Percentiles rank a stretch among this genome's conserved stretches.
These are phyloP conservation scores for Spea multiplicata DNA, from an alignment of 2,113 vertebrate genomes.

Conservation along the genomic window DNA sequence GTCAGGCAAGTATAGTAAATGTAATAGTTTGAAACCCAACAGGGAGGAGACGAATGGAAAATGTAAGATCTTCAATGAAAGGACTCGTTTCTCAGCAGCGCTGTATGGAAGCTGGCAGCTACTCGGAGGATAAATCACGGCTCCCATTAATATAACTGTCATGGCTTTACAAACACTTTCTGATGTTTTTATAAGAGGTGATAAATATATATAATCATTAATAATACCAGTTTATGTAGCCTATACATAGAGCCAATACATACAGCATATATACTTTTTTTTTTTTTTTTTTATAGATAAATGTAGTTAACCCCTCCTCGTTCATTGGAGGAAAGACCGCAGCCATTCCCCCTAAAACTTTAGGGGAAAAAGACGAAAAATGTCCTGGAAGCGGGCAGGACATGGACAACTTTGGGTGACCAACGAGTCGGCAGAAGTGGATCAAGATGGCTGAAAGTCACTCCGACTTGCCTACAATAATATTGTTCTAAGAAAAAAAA, in stretches of 20 bases:
- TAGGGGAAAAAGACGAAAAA: too few relatives aligned
- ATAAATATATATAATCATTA: slow-evolving; percentile 42
- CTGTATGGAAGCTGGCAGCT: slow-evolving; percentile 38
- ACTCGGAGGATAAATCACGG: slow-evolving; percentile 32
- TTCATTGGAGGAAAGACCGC: too few relatives aligned
- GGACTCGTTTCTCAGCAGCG: slow-evolving; percentile 26
- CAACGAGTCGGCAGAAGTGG: too few relatives aligned
- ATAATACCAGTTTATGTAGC: slow-evolving; percentile 20
- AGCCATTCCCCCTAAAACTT: too few relatives aligned
- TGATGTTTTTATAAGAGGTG: slow-evolving; percentile 47
- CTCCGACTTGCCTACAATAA: too few relatives aligned
- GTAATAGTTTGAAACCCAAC: slow-evolving; percentile 35
- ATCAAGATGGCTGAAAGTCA: too few relatives aligned
- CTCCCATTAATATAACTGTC: slow-evolving; percentile 43
- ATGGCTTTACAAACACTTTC: slow-evolving; percentile 32
- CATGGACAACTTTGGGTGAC: too few relatives aligned
- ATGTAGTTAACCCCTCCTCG: background rate
- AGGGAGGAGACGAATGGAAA: slow-evolving; percentile 44
- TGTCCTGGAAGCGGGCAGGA: too few relatives aligned
- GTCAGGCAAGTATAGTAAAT: slow-evolving; percentile 47
- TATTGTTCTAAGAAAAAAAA: too few relatives aligned
- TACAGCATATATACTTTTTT: background rate
- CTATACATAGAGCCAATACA: slow-evolving; percentile 13
- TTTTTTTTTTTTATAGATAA: background rate
- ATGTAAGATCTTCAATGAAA: slow-evolving; percentile 38